Evolutionary conservation across 2,113 vertebrate genomes (phyloP), one percentile per base, ranked within the genome.

Genomic region (Peromyscus californicus): DNA sequence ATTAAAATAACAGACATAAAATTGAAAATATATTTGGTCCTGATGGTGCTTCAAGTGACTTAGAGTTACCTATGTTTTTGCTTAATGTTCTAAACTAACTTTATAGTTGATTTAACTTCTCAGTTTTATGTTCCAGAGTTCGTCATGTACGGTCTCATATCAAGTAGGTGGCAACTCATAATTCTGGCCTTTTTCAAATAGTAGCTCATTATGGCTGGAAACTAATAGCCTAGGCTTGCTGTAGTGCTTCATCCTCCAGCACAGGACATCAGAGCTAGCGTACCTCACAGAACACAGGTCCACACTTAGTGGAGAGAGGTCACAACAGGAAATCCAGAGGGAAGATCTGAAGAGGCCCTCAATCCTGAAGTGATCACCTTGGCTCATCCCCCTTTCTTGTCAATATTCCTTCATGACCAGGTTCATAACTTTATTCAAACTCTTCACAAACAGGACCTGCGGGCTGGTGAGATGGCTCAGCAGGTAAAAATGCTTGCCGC

Each of bases 61-160:
- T 72, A 72, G 65, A 24, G 57, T 26, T 65, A 39, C 6, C 19
- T 7, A 59, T 78, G 74, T 90, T 93, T 84, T 91, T 94, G 70
- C 63, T 79, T 45, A 93, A 69, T 72, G 45, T 90, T 97, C 42
- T 87, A 96, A 96, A 93, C 33, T 5, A 76, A 74, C 90, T 91
- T 93, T 87, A 70, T 95, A 70, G 39, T 70, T 94, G 61, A 79
- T 65, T 89, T 91, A 93, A 93, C 54, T 70, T 97, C 67, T 94
- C 48, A 31, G 90, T 90, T 96, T 97, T 75, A 82, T 92, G 96
- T 94, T 95, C 89, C 94, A 54, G 89, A 88, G 85, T 92, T 94
- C 48, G 90, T 88, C 79, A 80, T 63, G 63, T 75, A 69, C 22
- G 70, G 31, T 31, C 45, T 92, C 85, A 88, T 70, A 88, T 19